Base-by-base conservation (phyloP, 1,140 invertebrate genomes). In the Dryas iulia region DNA sequence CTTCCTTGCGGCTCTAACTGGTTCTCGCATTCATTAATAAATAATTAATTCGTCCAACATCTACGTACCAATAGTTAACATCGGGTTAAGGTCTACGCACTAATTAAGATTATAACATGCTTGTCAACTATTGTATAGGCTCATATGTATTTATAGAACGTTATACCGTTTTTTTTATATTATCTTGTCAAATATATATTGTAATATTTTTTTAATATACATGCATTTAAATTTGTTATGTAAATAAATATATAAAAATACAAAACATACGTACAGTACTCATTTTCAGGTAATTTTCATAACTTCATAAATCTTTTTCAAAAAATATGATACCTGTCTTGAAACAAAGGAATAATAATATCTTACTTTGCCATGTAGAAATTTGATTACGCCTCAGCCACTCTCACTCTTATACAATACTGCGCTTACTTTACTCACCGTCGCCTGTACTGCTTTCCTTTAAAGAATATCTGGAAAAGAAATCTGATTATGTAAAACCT, bases 1-100 rank as follows among this genome's bases (percentile, higher is more conserved):
- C n/a, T 39, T 60, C 23, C 23, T 47, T 21, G 39, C 18, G 18
- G 39, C 18, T 47, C 6, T 21, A 47, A 47, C 23, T 61, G n/a
- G 24, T 23, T 61, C 24, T 60, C 8, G 6, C 4, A 14, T 60
- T 60, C 59, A 35, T 47, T 60, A 60, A 47, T 47, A 21, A 54
- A 60, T 60, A 47, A 60, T 61, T 52, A 61, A 61, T 53, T 62
- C n/a, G 10, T 21, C 59, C 35, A 47, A 47, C 35, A 21, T 61
- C 24, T 52, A 26, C 59, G 26, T 30, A 47, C 14, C 59, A 47
- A 62, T 62, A 39, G 59, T 62, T 53, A 62, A 62, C 35, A 28
- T 25, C 6, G 59, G 59, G 39, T 62, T 62, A 62, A 62, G 59
- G 59, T 35, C 59, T 62, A 52, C 18, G 23, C 12, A 52, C 18